Percentiles rank a stretch among this genome's conserved stretches.
These are phyloP conservation scores for Scelioninae gen. 1 DNA, from an alignment of 2,888 invertebrate genomes.

Conservation along the genomic window DNA sequence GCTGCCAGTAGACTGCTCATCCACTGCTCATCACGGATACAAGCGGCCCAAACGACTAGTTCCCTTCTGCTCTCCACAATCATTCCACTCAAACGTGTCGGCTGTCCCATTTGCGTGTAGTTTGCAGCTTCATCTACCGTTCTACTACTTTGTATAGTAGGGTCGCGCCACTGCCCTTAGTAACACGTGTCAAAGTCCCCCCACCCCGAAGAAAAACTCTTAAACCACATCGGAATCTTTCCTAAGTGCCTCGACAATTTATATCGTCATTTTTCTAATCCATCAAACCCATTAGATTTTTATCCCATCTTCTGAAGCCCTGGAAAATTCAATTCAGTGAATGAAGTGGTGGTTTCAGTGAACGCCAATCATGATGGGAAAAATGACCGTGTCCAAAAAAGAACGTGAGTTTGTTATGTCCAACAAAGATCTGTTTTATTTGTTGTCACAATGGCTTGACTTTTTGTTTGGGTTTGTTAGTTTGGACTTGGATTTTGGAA, in stretches of 20 bases:
- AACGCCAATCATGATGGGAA: too few relatives aligned
- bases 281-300: too few relatives aligned
- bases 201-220: background rate
- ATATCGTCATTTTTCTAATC: too few relatives aligned
- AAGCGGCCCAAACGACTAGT: conserved; percentile 84
- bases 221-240: too few relatives aligned
- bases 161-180: conserved; percentile 59
- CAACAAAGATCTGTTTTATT: background rate
- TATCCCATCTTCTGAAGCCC: too few relatives aligned
- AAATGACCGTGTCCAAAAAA: conserved; percentile 81
- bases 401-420: conserved; percentile 84
- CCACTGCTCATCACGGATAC: conserved; percentile 79
- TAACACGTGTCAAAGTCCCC: conserved; percentile 41
- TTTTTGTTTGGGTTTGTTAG: conserved; percentile 18
- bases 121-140: background rate
- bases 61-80: conserved; percentile 62
- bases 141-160: conserved; percentile 15
- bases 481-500: too few relatives aligned
- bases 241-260: too few relatives aligned
- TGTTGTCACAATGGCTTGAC: background rate
- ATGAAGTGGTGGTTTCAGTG: too few relatives aligned
- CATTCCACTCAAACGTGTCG: conserved; percentile 46
- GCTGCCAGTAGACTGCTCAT: conserved; percentile 85
- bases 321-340: too few relatives aligned
- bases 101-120: conserved; percentile 51